These are phyloP conservation scores for Lasius platythorax DNA, from an alignment of 2,888 invertebrate genomes.

Conservation along the genomic window DNA sequence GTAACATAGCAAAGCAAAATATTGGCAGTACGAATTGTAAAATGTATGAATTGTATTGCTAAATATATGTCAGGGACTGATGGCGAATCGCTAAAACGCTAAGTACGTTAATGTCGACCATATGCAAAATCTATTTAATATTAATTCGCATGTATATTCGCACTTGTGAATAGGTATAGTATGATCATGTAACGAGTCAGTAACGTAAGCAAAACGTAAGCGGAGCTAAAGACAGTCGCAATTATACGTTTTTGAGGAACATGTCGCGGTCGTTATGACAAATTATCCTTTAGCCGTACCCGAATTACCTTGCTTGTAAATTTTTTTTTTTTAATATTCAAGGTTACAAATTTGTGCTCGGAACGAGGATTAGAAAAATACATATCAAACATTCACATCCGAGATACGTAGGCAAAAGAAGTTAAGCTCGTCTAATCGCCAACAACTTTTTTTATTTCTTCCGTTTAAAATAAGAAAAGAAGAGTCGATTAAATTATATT, in stretches of 20 bases:
- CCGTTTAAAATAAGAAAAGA: neutral
- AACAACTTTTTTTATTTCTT: neutral
- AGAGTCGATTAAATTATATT: neutral
- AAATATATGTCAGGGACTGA: conserved; percentile 31
- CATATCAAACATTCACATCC: neutral
- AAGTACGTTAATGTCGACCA: conserved; percentile 24
- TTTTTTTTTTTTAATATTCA: neutral
- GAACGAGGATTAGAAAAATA: neutral
- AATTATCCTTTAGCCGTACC: neutral
- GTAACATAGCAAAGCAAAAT: neutral
- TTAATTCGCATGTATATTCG: conserved; percentile 24
- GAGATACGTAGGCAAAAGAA: neutral
- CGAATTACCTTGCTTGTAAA: neutral
- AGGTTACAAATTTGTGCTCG: neutral
- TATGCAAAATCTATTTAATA: conserved; percentile 36
- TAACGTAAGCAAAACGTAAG: neutral
- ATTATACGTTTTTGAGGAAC: neutral
- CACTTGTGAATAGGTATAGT: neutral
- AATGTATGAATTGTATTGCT: neutral
- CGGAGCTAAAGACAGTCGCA: neutral
- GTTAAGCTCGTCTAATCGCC: neutral
- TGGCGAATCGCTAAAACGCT: conserved; percentile 29
- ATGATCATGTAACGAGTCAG: neutral
- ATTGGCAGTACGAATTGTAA: neutral
- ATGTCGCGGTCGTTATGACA: neutral